A percentile compares a stretch with the other conserved stretches of the same genome.
phyloP scores from a whole-genome alignment of 2,797 vertebrate species.

The Sitta carolinensis region DNA sequence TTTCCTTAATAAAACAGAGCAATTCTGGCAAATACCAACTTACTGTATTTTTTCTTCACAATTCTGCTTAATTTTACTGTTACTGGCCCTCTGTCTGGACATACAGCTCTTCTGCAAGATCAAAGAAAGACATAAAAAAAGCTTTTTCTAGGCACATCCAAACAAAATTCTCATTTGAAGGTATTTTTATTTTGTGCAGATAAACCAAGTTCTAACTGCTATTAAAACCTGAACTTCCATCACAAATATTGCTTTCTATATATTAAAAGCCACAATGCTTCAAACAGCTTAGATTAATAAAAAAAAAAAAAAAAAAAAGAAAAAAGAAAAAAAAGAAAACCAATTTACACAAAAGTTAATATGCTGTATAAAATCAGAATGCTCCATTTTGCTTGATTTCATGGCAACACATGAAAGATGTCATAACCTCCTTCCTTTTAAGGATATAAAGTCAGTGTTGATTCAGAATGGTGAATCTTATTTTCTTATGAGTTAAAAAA shows the following conservation, averaged over 20 bases:
- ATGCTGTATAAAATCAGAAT: not conserved
- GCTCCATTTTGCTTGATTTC: not conserved
- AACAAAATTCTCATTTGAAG: not conserved
- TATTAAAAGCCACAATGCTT: not conserved
- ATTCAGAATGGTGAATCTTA: not conserved
- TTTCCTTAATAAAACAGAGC: not conserved
- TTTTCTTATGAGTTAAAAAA: not conserved
- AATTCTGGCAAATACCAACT: conserved; percentile 46
- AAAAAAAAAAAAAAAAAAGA: not conserved
- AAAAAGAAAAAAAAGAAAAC: not conserved
- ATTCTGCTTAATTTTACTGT: conserved; percentile 45
- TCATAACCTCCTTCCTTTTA: not conserved
- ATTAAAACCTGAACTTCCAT: not conserved
- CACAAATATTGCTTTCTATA: not conserved
- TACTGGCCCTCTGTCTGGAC: conserved; percentile 32
- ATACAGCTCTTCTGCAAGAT: conserved; percentile 61
- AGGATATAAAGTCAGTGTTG: not conserved
- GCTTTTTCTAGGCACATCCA: not conserved
- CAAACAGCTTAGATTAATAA: not conserved
- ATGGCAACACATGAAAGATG: not conserved
- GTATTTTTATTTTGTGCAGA: not conserved
- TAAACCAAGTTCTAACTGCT: not conserved
- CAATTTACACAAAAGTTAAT: not conserved
- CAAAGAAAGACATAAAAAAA: conserved; percentile 14
- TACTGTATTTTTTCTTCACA: conserved; percentile 73